Conservation (phyloP, 1,140 invertebrate species). For the Megalonaias nervosa region DNA sequence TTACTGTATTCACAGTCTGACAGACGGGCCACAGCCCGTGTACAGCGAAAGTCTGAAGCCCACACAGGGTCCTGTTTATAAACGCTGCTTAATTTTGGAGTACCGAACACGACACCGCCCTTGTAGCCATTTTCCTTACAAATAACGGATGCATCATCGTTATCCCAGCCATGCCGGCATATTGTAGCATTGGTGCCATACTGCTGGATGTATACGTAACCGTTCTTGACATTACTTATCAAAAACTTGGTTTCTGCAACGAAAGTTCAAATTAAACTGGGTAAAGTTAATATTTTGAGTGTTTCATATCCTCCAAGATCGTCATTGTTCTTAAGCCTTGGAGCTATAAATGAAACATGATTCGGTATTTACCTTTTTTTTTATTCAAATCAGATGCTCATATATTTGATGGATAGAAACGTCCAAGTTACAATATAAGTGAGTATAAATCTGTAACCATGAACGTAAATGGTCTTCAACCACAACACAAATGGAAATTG, state of each 20-base stretch:
- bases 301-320: too few species aligned
- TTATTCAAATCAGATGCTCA: too few species aligned
- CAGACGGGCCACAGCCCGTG: constrained; percentile 4
- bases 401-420: too few species aligned
- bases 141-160: constrained; percentile 21
- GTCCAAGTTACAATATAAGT: too few species aligned
- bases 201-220: constrained; percentile 5
- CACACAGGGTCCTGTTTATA: constrained; percentile 20
- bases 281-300: neutral
- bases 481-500: too few species aligned
- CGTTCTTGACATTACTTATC: constrained; percentile 10
- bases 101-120: constrained; percentile 8
- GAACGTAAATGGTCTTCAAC: too few species aligned
- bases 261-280: neutral
- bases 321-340: too few species aligned
- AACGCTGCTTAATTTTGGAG: neutral
- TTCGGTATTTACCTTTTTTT: too few species aligned
- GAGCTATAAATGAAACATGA: too few species aligned
- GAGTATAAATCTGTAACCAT: too few species aligned
- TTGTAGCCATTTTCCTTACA: constrained; percentile 16
- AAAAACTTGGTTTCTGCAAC: constrained; percentile 15
- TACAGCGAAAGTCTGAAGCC: constrained; percentile 15
- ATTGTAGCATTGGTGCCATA: constrained; percentile 14
- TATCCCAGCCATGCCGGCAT: constrained; percentile 16
- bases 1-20: constrained; percentile 13